Evolutionary conservation across 2,888 invertebrate species (phyloP), one percentile per base, ranked within the genome.

Genomic region (Agrotis segetum): DNA sequence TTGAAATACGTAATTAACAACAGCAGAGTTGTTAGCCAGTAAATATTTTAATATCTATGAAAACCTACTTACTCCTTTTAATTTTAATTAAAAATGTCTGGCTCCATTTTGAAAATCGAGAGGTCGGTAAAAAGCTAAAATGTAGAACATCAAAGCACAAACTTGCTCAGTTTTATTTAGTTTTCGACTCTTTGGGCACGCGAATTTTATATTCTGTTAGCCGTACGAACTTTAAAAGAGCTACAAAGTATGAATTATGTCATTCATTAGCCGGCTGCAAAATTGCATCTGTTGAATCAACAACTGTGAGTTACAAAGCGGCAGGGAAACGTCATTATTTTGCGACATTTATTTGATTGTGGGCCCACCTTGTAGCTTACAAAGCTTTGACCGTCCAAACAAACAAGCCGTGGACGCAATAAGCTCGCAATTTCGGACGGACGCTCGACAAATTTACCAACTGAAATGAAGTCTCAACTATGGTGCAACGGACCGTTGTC

Each of bases 371-470:
- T 90, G 87, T 87, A 85, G 87, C 87, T 91, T 90, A 91, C 93
- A 95, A 95, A 94, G 95, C 94, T 94, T 94, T 93, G 95, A 91
- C 92, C 89, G 87, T 84, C 84, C 87, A 85, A 77, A 91, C 92
- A 94, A 94, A 95, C 94, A 94, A 88, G 87, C 90, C 85, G 88
- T 92, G 92, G 90, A 90, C 89, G 95, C 95, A 96, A 96, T 95
- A 96, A 95, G 91, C 92, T 88, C 89, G 91, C 93, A 91, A 92
- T 95, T 95, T 93, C 90, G 91, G 92, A 90, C 89, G 91, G 89
- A 88, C 91, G 89, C 91, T 93, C 92, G 89, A 93, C 95, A 95
- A 95, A 95, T 95, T 95, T 94, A 90, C 95, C 92, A 90, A 93
- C 92, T 90, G 93, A 92, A 95, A 95, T 95, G 93, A 95, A 95